Evolutionary conservation across 2,797 vertebrate species (phyloP).

Genomic region (Glyptemys insculpta): DNA sequence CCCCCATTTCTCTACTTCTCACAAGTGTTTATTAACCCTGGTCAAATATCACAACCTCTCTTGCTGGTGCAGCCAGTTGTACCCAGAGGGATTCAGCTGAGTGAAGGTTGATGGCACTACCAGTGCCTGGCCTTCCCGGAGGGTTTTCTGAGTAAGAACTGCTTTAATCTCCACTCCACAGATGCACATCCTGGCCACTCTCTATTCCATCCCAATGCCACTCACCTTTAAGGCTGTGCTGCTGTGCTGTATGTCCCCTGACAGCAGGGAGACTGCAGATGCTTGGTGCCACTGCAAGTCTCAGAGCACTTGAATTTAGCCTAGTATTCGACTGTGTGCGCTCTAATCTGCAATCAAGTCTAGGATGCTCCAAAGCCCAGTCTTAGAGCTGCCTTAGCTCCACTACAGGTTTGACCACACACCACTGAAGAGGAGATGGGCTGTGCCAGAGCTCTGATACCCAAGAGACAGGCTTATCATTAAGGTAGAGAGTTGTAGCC

Average conservation of each 20-base stretch:
- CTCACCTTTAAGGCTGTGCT: neutral
- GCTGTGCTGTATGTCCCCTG: neutral
- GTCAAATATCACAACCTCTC: neutral
- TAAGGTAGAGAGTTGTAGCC: neutral
- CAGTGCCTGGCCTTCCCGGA: neutral
- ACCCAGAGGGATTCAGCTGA: neutral
- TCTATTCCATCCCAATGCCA: neutral
- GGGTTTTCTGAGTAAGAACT: neutral
- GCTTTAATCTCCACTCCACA: neutral
- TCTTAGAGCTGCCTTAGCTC: neutral
- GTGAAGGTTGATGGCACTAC: neutral
- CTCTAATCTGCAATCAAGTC: neutral
- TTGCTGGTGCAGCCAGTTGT: neutral
- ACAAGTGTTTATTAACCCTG: neutral
- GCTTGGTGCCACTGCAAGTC: neutral
- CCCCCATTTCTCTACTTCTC: neutral
- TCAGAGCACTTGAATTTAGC: neutral
- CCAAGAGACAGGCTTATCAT: neutral
- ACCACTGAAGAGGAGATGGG: neutral
- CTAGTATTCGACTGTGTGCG: neutral
- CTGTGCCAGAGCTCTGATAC: neutral
- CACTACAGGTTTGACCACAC: fast-evolving
- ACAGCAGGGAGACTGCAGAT: fast-evolving
- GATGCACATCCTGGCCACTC: fast-evolving
- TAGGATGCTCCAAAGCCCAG: neutral